A percentile compares a stretch with the other conserved stretches of the same genome.
These are phyloP conservation scores for Brachypteracias leptosomus DNA, from an alignment of 2,113 vertebrate species.

Conservation along the genomic window DNA sequence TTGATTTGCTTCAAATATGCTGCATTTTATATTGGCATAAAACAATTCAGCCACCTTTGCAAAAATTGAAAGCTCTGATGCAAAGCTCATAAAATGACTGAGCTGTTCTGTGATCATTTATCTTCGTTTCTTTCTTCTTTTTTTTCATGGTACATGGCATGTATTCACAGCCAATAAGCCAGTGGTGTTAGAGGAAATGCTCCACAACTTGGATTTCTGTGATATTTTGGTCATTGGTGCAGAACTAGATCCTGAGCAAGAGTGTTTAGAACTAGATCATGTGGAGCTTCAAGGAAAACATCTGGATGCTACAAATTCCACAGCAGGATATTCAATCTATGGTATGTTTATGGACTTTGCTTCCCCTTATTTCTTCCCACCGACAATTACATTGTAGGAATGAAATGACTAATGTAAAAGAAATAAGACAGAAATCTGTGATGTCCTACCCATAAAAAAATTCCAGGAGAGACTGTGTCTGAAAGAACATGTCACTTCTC, in stretches of 20 bases:
- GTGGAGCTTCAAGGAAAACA: constrained; percentile 83
- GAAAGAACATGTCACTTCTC: neutral
- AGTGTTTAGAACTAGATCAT: constrained; percentile 86
- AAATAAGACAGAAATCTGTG: neutral
- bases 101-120: neutral
- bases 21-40: neutral
- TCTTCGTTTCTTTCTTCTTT: neutral
- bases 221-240: constrained; percentile 90
- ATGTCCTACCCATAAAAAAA: neutral
- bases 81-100: neutral
- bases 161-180: constrained; percentile 72
- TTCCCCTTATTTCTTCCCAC: neutral
- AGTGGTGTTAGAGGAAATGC: constrained; percentile 84
- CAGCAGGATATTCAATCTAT: constrained; percentile 93
- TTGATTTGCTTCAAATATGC: neutral
- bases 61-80: neutral
- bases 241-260: constrained; percentile 83
- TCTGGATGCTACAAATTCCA: constrained; percentile 94
- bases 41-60: neutral
- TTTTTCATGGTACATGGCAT: neutral
- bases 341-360: constrained; percentile 71
- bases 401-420: neutral
- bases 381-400: neutral
- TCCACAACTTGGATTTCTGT: constrained; percentile 96
- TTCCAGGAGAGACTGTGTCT: neutral